Evolutionary conservation across 2,888 invertebrate genomes (phyloP), one percentile per base, ranked within the genome.

Genomic region (Lagria hirta): DNA sequence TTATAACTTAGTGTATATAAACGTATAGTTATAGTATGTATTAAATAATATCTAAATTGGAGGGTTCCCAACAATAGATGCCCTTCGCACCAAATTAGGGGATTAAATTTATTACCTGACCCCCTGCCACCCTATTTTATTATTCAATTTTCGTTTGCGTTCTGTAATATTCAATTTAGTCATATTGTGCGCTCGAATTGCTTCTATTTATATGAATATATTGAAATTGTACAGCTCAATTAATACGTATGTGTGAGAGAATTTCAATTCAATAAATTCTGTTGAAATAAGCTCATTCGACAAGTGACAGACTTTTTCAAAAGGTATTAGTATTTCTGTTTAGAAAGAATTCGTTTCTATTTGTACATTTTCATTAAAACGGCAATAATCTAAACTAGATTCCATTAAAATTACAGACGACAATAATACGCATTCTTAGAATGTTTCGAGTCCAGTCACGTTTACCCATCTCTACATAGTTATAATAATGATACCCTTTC

Each of bases 141-240:
- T 62, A 62, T 62, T 64, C 61, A 62, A 57, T 61, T 62, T 64
- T 64, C 61, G 58, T 61, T 59, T 59, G 61, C 61, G 57, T 60
- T 62, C 60, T 60, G 54, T 61, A 61, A 62, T 62, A 62, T 62
- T 62, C 64, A 64, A 64, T 62, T 62, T 62, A 60, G 61, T 56
- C 58, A 61, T 58, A 62, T 64, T 62, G 64, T 62, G 59, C 54
- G 60, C 56, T 55, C 53, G 60, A 62, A 62, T 62, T 61, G 60
- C 61, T 58, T 53, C 61, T 61, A 59, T 64, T 61, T 62, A 60
- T 62, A 58, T 58, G 58, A 57, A 58, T 61, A 62, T 64, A 62
- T 61, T 58, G 63, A 62, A 62, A 62, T 61, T 60, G 61, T 61
- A 61, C 62, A 62, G 61, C 64, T 64, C 64, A 64, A 64, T 64